phyloP scores from a whole-genome alignment of 2,797 vertebrate species.

The Toxotes lorentzi region DNA sequence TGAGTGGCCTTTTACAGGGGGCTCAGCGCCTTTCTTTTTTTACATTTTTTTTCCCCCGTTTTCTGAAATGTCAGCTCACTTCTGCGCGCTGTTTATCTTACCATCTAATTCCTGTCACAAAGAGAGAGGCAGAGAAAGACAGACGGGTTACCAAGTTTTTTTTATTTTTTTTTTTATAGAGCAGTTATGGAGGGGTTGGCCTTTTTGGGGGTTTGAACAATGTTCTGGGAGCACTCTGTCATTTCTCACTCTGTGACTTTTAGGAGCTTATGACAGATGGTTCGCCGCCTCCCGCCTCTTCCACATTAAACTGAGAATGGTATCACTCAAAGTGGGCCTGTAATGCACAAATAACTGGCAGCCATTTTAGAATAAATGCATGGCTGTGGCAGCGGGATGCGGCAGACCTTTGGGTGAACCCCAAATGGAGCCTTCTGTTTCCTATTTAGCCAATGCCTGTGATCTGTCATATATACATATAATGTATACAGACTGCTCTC shows the following conservation, averaged over 20 bases:
- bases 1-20: conserved; percentile 77
- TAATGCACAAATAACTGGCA: conserved; percentile 83
- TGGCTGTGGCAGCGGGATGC: conserved; percentile 60
- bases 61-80: conserved; percentile 81
- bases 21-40: conserved; percentile 68
- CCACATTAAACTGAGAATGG: conserved; percentile 81
- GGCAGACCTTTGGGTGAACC: conserved; percentile 83
- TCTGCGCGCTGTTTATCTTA: conserved; percentile 77
- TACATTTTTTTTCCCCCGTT: conserved; percentile 66
- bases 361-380: conserved; percentile 81
- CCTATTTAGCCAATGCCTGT: conserved; percentile 72
- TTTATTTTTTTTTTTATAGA: conserved; percentile 72
- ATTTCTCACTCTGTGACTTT: conserved; percentile 83
- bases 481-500: conserved; percentile 42
- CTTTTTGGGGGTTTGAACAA: conserved; percentile 82
- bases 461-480: conserved; percentile 58
- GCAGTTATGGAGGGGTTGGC: conserved; percentile 76
- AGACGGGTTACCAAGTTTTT: conserved; percentile 63
- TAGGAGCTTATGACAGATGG: conserved; percentile 83
- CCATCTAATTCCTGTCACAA: conserved; percentile 75
- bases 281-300: conserved; percentile 48
- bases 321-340: conserved; percentile 77
- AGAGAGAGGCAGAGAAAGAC: conserved; percentile 44
- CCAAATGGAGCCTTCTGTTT: conserved; percentile 74
- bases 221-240: conserved; percentile 76